Base-by-base conservation (phyloP, 2,797 vertebrate genomes). In the Micropoecilia bifurca region DNA sequence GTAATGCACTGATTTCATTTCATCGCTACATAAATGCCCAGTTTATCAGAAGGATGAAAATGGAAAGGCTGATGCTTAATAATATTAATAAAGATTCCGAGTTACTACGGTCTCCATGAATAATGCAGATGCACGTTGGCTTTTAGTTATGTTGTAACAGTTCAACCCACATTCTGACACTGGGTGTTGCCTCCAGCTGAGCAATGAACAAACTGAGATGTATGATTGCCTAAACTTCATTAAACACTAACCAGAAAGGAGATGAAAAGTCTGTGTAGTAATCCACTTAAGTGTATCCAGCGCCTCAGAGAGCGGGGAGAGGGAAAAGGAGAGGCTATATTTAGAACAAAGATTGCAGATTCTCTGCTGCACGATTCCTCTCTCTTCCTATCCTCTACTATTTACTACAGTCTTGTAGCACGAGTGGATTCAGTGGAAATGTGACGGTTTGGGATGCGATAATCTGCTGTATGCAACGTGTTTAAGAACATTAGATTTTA, bases 211-310 rank as follows among this genome's bases (percentile, higher is more conserved):
- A 85, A 83, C 76, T 7, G 63, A 87, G 86, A 91, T 82, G 73
- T 78, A 83, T 76, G 82, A 92, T 91, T 89, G 78, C 77, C 74
- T 88, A 78, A 89, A 92, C 81, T 83, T 84, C 83, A 90, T 90
- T 88, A 88, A 91, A 87, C 80, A 82, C 80, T 78, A 85, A 86
- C 89, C 88, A 87, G 86, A 89, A 83, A 87, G 76, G 82, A 86
- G 92, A 91, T 92, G 83, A 92, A 92, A 91, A 88, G 89, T 87
- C 73, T 91, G 86, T 91, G 86, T 83, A 80, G 87, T 91, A 90
- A 93, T 89, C 87, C 84, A 90, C 87, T 92, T 90, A 91, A 83
- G 82, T 85, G 85, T 87, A 90, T 87, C 83, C 85, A 88, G 82
- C 1, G 76, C 79, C 83, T 85, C 57, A n/a, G 81, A 88, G 82